Evolutionary conservation across 1,140 invertebrate genomes (phyloP).

Genomic region (Drosophila ironensis): DNA sequence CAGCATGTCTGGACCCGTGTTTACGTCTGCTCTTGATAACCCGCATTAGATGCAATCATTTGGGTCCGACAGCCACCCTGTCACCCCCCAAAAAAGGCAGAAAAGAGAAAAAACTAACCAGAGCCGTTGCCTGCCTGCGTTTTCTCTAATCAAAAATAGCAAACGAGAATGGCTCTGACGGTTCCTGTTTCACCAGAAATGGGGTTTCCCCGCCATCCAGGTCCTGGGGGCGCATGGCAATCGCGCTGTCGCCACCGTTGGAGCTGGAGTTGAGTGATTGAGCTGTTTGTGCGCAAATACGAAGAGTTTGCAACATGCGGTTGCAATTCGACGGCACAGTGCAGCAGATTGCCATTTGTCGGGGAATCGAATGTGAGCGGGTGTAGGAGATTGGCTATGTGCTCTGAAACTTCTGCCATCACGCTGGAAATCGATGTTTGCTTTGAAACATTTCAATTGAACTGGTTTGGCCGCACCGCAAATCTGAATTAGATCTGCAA

Average conservation of each 20-base stretch:
- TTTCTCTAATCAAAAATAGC: constrained; percentile 66
- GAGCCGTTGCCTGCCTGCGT: constrained; percentile 45
- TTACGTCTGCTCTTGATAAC: constrained; percentile 58
- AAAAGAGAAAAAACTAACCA: neutral
- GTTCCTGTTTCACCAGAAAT: constrained; percentile 17
- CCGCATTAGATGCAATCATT: constrained; percentile 50
- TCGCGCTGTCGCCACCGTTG: constrained; percentile 33
- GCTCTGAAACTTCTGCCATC: constrained; percentile 10
- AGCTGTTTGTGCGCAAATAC: constrained; percentile 69
- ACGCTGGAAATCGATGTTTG: constrained; percentile 41
- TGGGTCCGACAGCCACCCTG: constrained; percentile 4
- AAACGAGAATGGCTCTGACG: constrained; percentile 29
- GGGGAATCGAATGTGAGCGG: neutral
- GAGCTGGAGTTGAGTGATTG: constrained; percentile 49
- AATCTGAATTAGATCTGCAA: constrained; percentile 40
- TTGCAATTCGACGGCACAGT: constrained; percentile 29
- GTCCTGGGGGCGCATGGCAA: constrained; percentile 12
- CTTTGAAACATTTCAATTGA: constrained; percentile 47
- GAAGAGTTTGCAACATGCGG: constrained; percentile 49
- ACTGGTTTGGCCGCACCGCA: constrained; percentile 4
- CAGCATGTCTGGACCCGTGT: constrained; percentile 37
- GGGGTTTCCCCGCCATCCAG: neutral
- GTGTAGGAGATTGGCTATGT: constrained; percentile 1
- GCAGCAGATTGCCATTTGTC: constrained; percentile 44
- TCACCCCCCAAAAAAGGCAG: neutral